Percentiles rank a stretch among this genome's conserved stretches.
Conservation (phyloP, 2,797 vertebrate species). For the Sciaenops ocellatus region DNA sequence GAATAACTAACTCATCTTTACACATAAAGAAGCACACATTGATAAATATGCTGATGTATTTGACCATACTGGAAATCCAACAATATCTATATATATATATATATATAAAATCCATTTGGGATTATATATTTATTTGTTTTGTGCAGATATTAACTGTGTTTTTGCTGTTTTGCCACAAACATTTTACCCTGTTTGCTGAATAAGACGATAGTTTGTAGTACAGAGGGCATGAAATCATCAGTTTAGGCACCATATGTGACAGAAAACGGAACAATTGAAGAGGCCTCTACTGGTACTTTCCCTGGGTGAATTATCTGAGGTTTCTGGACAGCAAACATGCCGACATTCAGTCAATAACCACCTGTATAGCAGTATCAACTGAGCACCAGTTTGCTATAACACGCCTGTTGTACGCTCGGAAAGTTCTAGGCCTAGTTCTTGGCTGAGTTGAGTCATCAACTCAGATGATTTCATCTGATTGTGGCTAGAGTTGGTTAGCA, state of each 20-base stretch:
- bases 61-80: neutral
- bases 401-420: conserved; percentile 32
- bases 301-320: conserved; percentile 38
- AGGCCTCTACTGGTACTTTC: conserved; percentile 71
- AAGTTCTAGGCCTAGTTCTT: conserved; percentile 68
- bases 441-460: conserved; percentile 76
- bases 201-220: neutral
- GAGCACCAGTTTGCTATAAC: neutral
- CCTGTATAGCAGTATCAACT: conserved; percentile 8
- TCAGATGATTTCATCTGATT: conserved; percentile 64
- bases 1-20: neutral
- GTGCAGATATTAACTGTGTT: fast-evolving
- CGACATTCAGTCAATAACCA: conserved; percentile 35
- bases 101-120: neutral
- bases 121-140: neutral
- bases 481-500: conserved; percentile 72
- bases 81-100: neutral
- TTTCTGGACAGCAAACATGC: conserved; percentile 58
- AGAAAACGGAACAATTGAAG: conserved; percentile 58
- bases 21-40: neutral
- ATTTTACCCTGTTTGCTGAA: neutral
- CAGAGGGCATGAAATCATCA: conserved; percentile 24
- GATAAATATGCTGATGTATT: neutral
- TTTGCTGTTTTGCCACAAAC: too few species aligned
- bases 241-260: conserved; percentile 65